phyloP scores from a whole-genome alignment of 2,888 invertebrate genomes.

The Neoscelio sp. region DNA sequence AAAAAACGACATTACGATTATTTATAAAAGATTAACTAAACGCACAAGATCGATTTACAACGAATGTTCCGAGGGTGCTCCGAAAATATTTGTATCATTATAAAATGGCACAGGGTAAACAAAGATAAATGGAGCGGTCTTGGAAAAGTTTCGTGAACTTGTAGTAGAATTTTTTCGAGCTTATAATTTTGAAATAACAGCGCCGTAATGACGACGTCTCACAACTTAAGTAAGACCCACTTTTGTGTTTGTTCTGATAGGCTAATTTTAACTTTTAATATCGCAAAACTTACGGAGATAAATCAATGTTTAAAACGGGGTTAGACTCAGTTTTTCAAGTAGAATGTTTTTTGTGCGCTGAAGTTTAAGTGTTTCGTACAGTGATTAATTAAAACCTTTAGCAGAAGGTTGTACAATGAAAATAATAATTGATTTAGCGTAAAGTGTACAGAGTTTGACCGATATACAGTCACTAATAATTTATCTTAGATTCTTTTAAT shows the following conservation, averaged over 20 bases:
- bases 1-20: constrained; percentile 1
- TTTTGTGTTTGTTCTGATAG: constrained; percentile 1
- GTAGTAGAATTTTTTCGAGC: constrained; percentile 4
- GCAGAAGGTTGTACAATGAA: background rate
- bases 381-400: constrained; percentile 16
- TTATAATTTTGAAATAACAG: background rate
- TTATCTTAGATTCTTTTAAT: too few species aligned
- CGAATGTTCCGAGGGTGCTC: background rate
- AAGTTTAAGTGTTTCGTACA: background rate
- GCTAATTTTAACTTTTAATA: constrained; percentile 24
- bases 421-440: too few species aligned
- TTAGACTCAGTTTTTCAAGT: background rate
- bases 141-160: background rate
- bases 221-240: background rate
- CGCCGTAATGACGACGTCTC: background rate
- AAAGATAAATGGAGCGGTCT: constrained; percentile 2
- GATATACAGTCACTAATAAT: too few species aligned
- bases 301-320: constrained; percentile 25
- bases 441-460: too few species aligned
- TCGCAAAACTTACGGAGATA: constrained; percentile 19
- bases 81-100: constrained; percentile 6
- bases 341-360: too few species aligned
- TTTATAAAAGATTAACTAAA: constrained; percentile 2
- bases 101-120: constrained; percentile 2
- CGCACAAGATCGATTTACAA: background rate